Conservation (phyloP, 1,140 invertebrate species). For the Magallana ariakensis region DNA sequence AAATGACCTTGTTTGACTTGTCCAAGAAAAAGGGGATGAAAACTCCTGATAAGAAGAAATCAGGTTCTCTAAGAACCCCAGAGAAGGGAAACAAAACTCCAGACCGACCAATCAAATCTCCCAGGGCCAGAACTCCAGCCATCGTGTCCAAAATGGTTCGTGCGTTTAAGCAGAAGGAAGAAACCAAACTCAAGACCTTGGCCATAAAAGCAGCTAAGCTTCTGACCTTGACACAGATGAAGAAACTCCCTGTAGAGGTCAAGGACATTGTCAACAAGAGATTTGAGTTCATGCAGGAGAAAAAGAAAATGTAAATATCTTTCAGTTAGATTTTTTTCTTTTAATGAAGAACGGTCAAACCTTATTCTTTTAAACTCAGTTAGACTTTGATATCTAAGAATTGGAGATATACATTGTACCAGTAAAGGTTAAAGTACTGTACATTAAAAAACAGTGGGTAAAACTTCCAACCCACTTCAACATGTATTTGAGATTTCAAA, state of each 20-base stretch:
- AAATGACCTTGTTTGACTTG: slow-evolving; percentile 78
- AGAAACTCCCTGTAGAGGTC: slow-evolving; percentile 67
- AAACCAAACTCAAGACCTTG: slow-evolving; percentile 64
- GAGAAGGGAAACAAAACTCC: slow-evolving; percentile 47
- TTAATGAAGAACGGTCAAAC: too few relatives aligned
- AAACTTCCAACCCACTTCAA: too few relatives aligned
- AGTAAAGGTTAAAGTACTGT: too few relatives aligned
- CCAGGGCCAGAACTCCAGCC: slow-evolving; percentile 65
- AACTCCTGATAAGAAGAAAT: slow-evolving; percentile 66
- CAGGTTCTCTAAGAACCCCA: slow-evolving; percentile 51
- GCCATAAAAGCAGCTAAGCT: slow-evolving; percentile 70
- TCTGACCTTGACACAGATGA: slow-evolving; percentile 69
- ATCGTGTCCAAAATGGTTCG: slow-evolving; percentile 69
- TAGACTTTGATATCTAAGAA: too few relatives aligned
- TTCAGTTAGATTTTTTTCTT: background rate
- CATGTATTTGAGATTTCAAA: too few relatives aligned
- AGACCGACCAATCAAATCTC: slow-evolving; percentile 60
- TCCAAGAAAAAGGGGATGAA: slow-evolving; percentile 72
- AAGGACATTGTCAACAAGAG: slow-evolving; percentile 70
- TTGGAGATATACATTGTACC: too few relatives aligned
- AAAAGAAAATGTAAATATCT: slow-evolving; percentile 71
- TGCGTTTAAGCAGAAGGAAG: slow-evolving; percentile 68
- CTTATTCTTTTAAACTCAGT: background rate
- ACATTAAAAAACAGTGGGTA: too few relatives aligned
- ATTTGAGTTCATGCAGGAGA: slow-evolving; percentile 70